phyloP scores from a whole-genome alignment of 2,888 invertebrate species.

The Oasisia sp. region DNA sequence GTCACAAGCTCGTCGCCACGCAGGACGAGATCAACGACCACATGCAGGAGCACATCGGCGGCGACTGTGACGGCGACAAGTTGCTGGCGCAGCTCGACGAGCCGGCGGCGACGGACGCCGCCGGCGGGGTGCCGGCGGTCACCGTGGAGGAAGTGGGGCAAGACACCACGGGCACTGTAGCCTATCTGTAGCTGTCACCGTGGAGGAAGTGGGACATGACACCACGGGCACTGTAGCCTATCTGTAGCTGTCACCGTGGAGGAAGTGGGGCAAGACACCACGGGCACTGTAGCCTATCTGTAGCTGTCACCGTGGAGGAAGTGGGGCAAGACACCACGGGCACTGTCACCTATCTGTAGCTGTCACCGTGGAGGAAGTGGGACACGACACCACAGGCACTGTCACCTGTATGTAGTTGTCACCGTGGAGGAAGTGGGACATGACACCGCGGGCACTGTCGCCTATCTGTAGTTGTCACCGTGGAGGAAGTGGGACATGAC shows the following conservation, averaged over 20 bases:
- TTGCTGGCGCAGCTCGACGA: background rate
- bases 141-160: background rate
- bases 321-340: too few relatives aligned
- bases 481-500: too few relatives aligned
- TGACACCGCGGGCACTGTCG: too few relatives aligned
- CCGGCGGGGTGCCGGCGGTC: background rate
- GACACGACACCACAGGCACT: too few relatives aligned
- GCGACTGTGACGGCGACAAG: background rate
- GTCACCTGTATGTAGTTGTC: too few relatives aligned
- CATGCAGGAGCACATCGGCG: conserved; percentile 24
- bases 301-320: background rate
- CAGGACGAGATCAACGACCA: conserved; percentile 23
- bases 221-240: too few relatives aligned
- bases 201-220: background rate
- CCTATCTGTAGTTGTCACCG: too few relatives aligned
- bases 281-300: background rate
- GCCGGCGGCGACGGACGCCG: background rate
- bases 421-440: too few relatives aligned
- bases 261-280: too few relatives aligned
- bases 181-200: background rate
- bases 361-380: too few relatives aligned
- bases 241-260: background rate
- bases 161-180: background rate
- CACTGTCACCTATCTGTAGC: background rate
- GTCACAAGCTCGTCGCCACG: conserved; percentile 18